A percentile compares a stretch with the other conserved stretches of the same genome.
These are phyloP conservation scores for Drosophila colorata DNA, from an alignment of 2,888 invertebrate species.

Conservation along the genomic window DNA sequence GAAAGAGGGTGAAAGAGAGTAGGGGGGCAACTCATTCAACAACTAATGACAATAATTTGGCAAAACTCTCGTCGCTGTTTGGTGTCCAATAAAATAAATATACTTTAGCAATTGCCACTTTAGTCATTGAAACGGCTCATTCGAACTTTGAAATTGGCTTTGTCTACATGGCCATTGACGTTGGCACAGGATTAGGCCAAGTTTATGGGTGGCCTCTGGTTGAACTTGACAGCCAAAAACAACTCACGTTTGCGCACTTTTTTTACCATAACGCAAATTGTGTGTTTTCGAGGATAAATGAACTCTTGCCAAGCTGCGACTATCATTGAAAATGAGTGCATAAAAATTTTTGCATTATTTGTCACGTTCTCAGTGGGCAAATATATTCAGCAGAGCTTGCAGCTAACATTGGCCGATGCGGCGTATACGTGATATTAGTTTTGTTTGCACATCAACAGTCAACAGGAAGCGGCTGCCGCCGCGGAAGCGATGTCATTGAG, in stretches of 20 bases:
- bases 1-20: background rate
- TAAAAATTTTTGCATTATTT: constrained; percentile 64
- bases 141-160: constrained; percentile 53
- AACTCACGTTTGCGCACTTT: constrained; percentile 32
- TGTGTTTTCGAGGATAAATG: constrained; percentile 36
- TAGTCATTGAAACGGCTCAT: constrained; percentile 64
- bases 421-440: constrained; percentile 73
- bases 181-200: constrained; percentile 27
- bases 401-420: constrained; percentile 32
- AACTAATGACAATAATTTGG: constrained; percentile 80
- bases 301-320: constrained; percentile 51
- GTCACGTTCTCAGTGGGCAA: constrained; percentile 68
- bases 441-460: constrained; percentile 55
- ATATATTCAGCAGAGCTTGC: constrained; percentile 33
- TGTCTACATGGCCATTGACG: constrained; percentile 37
- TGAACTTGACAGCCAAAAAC: constrained; percentile 14
- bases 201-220: constrained; percentile 13
- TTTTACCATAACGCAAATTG: constrained; percentile 11
- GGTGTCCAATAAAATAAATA: constrained; percentile 74
- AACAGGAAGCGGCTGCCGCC: constrained; percentile 33
- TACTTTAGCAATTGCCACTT: constrained; percentile 64
- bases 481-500: constrained; percentile 59
- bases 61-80: constrained; percentile 65
- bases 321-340: constrained; percentile 40
- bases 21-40: constrained; percentile 46